phyloP scores from a whole-genome alignment of 2,888 invertebrate genomes.

The Mesochorus sp. region DNA sequence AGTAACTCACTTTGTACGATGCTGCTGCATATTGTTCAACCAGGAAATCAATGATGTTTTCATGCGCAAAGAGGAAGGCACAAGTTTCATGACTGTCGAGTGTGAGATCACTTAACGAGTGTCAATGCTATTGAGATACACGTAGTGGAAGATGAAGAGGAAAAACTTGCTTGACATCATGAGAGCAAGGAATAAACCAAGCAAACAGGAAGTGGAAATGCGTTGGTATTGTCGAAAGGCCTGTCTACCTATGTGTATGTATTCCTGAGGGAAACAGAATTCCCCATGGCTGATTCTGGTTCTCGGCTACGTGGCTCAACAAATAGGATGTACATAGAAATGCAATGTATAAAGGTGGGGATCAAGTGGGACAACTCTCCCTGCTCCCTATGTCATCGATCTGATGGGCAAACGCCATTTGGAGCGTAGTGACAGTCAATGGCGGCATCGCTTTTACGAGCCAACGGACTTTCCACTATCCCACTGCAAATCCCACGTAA shows the following conservation, averaged over 20 bases:
- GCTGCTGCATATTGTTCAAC: slow-evolving; percentile 7
- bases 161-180: not conserved
- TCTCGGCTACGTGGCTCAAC: not conserved
- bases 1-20: slow-evolving; percentile 10
- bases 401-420: slow-evolving; percentile 41
- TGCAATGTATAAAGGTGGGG: slow-evolving; percentile 21
- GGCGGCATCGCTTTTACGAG: slow-evolving; percentile 43
- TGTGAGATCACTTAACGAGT: slow-evolving; percentile 24
- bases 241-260: slow-evolving; percentile 20
- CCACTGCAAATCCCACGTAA: slow-evolving; percentile 15
- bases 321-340: slow-evolving; percentile 17
- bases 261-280: slow-evolving; percentile 16
- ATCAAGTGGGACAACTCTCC: slow-evolving; percentile 52
- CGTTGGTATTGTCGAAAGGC: not conserved
- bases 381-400: slow-evolving; percentile 63
- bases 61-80: not conserved
- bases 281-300: not conserved
- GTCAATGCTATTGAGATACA: no score
- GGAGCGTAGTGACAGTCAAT: slow-evolving; percentile 35
- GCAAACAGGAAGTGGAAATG: slow-evolving; percentile 46
- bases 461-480: slow-evolving; percentile 5
- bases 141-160: slow-evolving; percentile 34
- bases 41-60: slow-evolving; percentile 22
- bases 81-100: no score
- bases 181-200: not conserved